Percentiles rank a stretch among this genome's conserved stretches.
phyloP scores from a whole-genome alignment of 2,888 invertebrate genomes.

The Drosophila borealis region DNA sequence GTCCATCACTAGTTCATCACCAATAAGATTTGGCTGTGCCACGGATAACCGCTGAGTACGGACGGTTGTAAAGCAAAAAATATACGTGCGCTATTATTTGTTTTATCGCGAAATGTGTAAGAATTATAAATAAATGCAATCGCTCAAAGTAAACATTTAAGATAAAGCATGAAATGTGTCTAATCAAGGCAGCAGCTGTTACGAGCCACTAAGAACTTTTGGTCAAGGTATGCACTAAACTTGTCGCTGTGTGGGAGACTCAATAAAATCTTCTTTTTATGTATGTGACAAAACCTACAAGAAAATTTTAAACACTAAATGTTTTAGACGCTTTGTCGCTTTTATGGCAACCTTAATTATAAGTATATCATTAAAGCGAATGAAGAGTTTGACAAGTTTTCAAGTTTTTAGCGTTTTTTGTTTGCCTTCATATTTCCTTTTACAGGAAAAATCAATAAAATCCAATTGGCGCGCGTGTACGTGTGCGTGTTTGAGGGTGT shows the following conservation, averaged over 20 bases:
- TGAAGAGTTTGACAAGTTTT: constrained; percentile 22
- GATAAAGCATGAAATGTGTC: constrained; percentile 63
- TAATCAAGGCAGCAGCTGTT: constrained; percentile 39
- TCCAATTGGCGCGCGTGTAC: constrained; percentile 58
- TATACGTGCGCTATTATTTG: constrained; percentile 48
- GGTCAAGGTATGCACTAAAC: constrained; percentile 62
- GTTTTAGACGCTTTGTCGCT: constrained; percentile 28
- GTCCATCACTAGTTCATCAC: constrained; percentile 41
- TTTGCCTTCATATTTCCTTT: constrained; percentile 57
- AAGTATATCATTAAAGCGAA: constrained; percentile 34
- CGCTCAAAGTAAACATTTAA: constrained; percentile 55
- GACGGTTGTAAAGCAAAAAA: constrained; percentile 23
- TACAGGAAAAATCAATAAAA: constrained; percentile 79
- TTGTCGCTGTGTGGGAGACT: constrained; percentile 69
- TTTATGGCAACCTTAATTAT: constrained; percentile 15
- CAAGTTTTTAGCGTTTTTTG: constrained; percentile 21
- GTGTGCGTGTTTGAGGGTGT: constrained; percentile 28
- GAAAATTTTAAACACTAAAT: constrained; percentile 38
- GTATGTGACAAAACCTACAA: constrained; percentile 60
- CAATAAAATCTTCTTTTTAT: constrained; percentile 67
- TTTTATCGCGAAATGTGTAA: constrained; percentile 64
- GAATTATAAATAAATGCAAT: constrained; percentile 50
- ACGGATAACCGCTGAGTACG: constrained; percentile 25
- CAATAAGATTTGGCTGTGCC: constrained; percentile 39
- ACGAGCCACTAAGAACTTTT: constrained; percentile 47